Base-by-base conservation (phyloP, 1,140 invertebrate genomes). In the Chironomus striatipennis region DNA sequence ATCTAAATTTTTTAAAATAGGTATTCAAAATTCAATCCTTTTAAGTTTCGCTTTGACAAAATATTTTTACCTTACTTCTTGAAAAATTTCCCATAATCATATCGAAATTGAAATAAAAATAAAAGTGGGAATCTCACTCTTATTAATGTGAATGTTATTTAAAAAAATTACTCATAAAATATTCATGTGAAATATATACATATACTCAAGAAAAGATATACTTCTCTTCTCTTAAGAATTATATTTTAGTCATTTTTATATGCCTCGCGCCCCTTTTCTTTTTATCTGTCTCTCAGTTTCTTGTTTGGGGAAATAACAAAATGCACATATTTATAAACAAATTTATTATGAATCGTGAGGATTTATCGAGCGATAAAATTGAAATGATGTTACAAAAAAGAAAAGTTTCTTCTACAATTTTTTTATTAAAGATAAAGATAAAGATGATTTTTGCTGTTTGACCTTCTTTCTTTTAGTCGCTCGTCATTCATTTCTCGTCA, bases 351-450 rank as follows among this genome's bases (percentile, higher is more conserved):
- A 17, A 70, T 70, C 65, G 20, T 20, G 65, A 17, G 65, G 65
- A 70, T 70, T 70, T 70, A 70, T 70, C 65, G 65, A 70, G 65
- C 65, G 65, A 70, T 70, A 70, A 70, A 70, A 70, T 70, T 70
- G 65, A 70, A 70, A 20, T 70, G 65, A 70, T 70, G 18, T 70
- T 15, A 20, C 15, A 70, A 70, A 12, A 18, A 70, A 18, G 10
- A 9, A 18, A 70, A 70, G 17, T 20, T 18, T 20, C 47, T 12
- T 57, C 7, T 12, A 4, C 10, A 2, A 4, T 2, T 12, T 7
- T 57, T 57, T 57, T 57, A 18, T 67, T 70, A 20, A 21, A 7
- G 7, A 57, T 1, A 57, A 21, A n/a, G n/a, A n/a, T n/a, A 18
- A 20, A 18, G 9, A 17, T 70, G 6, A 20, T 70, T 9, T 21